A percentile compares a stretch with the other conserved stretches of the same genome.
Conservation (phyloP, 35 echinoderm and acorn worm genomes). For the Acanthaster planci region DNA sequence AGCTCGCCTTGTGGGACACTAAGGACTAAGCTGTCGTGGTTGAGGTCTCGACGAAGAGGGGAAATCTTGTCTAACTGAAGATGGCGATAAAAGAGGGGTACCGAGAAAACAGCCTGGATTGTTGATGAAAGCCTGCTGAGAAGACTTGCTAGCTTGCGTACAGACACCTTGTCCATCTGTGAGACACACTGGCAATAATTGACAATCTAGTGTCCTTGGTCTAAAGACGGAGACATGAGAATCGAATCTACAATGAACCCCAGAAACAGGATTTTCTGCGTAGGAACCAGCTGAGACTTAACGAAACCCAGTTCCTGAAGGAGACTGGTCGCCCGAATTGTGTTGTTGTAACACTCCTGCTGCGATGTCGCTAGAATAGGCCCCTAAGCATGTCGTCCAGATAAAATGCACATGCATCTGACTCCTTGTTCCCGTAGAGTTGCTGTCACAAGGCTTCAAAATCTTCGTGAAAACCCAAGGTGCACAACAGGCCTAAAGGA, state of each 20-base stretch:
- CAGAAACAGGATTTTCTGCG: slow-evolving; percentile 21
- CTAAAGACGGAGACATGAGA: slow-evolving; percentile 14
- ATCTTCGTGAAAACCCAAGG: slow-evolving; percentile 53
- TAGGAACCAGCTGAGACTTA: slow-evolving; percentile 45
- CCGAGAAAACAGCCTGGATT: no score
- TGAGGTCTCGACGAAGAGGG: no score
- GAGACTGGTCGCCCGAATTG: slow-evolving; percentile 9
- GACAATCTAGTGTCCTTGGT: slow-evolving; percentile 11
- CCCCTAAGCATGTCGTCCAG: slow-evolving; percentile 44
- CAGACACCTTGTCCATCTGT: neutral
- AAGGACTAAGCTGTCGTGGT: no score
- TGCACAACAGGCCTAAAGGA: slow-evolving; percentile 42
- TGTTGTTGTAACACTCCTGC: slow-evolving; percentile 12
- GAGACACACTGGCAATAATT: slow-evolving; percentile 39
- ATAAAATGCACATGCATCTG: slow-evolving; percentile 35
- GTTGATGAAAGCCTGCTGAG: no score
- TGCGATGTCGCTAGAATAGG: slow-evolving; percentile 30
- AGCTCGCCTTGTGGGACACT: no score
- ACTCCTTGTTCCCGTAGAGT: slow-evolving; percentile 15
- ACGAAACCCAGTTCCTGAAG: slow-evolving; percentile 39
- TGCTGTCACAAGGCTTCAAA: slow-evolving; percentile 47
- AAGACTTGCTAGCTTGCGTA: no score
- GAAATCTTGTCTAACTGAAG: no score
- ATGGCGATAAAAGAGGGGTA: no score
- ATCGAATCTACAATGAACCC: slow-evolving; percentile 51